Percentiles rank a stretch among this genome's conserved stretches.
Evolutionary conservation across 2,113 vertebrate species (phyloP).

Genomic region (Mohoua ochrocephala): DNA sequence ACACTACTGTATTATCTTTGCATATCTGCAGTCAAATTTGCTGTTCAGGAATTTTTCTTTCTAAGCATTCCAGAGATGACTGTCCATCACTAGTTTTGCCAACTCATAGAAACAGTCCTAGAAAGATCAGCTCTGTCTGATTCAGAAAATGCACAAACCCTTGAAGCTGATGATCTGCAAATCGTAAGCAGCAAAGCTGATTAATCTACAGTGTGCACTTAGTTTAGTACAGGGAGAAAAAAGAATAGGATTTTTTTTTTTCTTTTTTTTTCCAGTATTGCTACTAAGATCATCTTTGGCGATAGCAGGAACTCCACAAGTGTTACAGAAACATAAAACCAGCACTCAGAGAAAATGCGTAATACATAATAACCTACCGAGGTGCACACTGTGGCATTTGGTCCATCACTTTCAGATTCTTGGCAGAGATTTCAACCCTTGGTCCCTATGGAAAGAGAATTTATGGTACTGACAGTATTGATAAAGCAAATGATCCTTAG

Average conservation of each 20-base stretch:
- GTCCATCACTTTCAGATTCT: constrained; percentile 96
- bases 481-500: background rate
- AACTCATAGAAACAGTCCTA: background rate
- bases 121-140: background rate
- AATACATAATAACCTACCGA: constrained; percentile 74
- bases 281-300: background rate
- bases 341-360: background rate
- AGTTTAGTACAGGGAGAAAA: background rate
- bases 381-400: constrained; percentile 91
- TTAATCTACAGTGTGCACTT: background rate
- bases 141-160: background rate
- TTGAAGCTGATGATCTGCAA: background rate
- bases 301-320: background rate
- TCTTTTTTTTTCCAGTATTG: background rate
- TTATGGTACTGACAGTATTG: background rate
- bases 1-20: background rate
- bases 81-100: background rate
- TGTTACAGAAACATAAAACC: background rate
- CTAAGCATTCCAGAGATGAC: background rate
- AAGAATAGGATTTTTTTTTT: background rate
- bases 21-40: background rate
- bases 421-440: constrained; percentile 94
- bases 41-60: background rate
- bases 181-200: background rate
- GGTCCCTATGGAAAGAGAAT: constrained; percentile 79